These are phyloP conservation scores for Heloderma charlesbogerti DNA, from an alignment of 2,113 vertebrate genomes.

Conservation along the genomic window DNA sequence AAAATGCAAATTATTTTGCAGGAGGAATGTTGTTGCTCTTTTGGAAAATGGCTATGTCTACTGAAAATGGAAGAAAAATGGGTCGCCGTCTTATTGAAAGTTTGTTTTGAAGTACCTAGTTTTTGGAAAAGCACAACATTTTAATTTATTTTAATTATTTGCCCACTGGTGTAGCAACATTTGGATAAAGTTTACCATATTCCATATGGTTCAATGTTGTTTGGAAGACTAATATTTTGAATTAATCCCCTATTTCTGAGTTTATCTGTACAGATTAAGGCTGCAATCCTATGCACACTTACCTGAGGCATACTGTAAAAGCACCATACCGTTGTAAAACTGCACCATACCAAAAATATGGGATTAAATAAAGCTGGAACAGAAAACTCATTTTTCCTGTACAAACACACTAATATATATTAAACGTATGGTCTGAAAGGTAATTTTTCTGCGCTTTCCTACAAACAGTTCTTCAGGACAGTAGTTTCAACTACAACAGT, in stretches of 20 bases:
- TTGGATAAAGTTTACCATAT: background rate
- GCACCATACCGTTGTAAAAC: background rate
- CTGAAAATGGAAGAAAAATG: conserved; percentile 57
- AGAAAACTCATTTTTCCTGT: background rate
- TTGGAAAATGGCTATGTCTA: conserved; percentile 71
- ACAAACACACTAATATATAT: too few relatives aligned
- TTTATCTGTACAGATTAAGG: conserved; percentile 47
- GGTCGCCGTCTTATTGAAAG: conserved; percentile 61
- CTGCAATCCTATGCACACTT: background rate
- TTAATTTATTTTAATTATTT: conserved; percentile 39
- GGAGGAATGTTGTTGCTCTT: conserved; percentile 61
- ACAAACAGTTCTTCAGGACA: background rate
- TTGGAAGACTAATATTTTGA: conserved; percentile 37
- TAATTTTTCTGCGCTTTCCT: background rate
- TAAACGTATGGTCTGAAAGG: background rate
- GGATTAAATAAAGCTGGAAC: background rate
- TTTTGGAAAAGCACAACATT: conserved; percentile 24
- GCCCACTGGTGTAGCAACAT: background rate
- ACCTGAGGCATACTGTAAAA: background rate
- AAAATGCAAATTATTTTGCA: conserved; percentile 50
- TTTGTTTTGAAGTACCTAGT: background rate
- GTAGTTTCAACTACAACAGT: background rate
- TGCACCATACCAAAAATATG: background rate
- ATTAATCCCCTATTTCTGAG: conserved; percentile 42
- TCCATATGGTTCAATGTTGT: background rate